Conservation (phyloP, 2,113 vertebrate genomes). For the Antechinus stuartii region DNA sequence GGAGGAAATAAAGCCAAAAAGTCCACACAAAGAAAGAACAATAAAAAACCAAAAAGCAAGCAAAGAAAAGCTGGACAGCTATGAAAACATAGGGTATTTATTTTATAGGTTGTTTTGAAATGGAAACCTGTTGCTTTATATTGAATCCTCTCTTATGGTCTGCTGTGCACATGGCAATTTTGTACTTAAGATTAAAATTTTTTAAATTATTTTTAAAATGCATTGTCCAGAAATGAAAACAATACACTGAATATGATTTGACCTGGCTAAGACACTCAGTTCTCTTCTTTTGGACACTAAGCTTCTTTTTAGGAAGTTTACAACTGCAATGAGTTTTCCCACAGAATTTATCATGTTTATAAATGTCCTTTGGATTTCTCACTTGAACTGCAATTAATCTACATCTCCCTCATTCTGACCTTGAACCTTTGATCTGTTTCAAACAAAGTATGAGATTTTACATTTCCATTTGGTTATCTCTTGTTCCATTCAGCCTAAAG, state of each 20-base stretch:
- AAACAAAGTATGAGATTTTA: neutral
- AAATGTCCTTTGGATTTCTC: neutral
- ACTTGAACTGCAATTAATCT: neutral
- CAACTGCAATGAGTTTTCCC: neutral
- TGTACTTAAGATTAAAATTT: too few relatives aligned
- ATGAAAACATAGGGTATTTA: too few relatives aligned
- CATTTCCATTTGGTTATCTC: neutral
- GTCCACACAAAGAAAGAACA: too few relatives aligned
- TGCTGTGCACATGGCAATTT: too few relatives aligned
- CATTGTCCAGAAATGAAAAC: neutral
- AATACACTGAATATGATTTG: neutral
- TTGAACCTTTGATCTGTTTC: neutral
- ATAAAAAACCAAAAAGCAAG: too few relatives aligned
- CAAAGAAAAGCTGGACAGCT: too few relatives aligned
- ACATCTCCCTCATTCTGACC: neutral
- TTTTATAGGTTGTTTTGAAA: too few relatives aligned
- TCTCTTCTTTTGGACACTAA: neutral
- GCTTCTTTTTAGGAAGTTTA: neutral
- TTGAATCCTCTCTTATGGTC: too few relatives aligned
- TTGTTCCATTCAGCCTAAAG: neutral
- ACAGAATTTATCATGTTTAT: neutral
- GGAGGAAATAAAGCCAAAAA: too few relatives aligned
- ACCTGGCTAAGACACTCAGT: neutral
- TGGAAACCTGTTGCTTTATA: too few relatives aligned
- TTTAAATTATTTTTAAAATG: neutral